Evolutionary conservation across 1,140 invertebrate genomes (phyloP), one percentile per base, ranked within the genome.

Genomic region (Gryllus bimaculatus): DNA sequence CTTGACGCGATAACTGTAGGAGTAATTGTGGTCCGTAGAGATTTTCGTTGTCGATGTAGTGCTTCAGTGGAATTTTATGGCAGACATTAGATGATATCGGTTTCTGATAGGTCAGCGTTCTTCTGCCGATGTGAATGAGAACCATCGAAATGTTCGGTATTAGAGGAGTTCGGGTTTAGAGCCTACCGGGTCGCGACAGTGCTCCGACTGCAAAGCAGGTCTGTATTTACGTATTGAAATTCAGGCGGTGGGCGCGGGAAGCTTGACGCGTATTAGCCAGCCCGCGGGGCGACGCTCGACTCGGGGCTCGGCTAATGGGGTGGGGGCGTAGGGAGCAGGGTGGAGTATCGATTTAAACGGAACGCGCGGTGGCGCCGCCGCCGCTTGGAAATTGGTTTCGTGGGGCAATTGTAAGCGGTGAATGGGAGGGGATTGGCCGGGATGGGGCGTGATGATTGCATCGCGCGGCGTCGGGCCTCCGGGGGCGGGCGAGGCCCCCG

Each of bases 181-280:
- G 26, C 26, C 26, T 39, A 39, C 26, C 26, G 26, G 26, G 26
- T 39, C 5, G 26, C 26, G 5, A 39, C 26, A 39, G 26, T 39
- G 26, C 26, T 39, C 26, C 26, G 26, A n/a, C n/a, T n/a, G n/a
- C n/a, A n/a, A n/a, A 1, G 26, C 26, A 66, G 54, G 8, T 15
- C 49, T 66, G 54, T 66, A 66, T 66, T 66, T 66, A 66, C 54
- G 54, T 66, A 66, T 66, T 66, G 54, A 66, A 66, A 66, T 66
- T 66, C 54, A 66, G 18, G 54, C 54, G 54, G 54, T 7, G 18
- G 49, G 10, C 54, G 54, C 54, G 54, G 18, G 54, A 7, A 66
- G 54, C 54, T 66, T 7, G 54, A 66, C 54, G 54, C 54, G 54
- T 66, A 66, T 66, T 66, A 66, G 54, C 54, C 54, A 18, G 2